Evolutionary conservation across 2,888 invertebrate genomes (phyloP), one percentile per base, ranked within the genome.

Genomic region (Oasisia sp.): DNA sequence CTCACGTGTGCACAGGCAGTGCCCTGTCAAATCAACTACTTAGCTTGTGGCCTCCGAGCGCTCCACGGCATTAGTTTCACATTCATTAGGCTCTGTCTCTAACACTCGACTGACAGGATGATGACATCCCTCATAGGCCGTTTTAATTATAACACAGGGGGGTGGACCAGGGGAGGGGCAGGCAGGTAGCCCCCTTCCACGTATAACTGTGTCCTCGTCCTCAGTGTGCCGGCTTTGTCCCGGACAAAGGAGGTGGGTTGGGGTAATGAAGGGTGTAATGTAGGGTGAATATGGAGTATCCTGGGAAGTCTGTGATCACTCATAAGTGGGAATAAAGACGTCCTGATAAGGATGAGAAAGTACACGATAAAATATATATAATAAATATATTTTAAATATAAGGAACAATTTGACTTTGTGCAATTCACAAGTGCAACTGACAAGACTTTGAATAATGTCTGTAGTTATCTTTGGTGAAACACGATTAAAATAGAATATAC

Each of bases 11-110:
- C 74, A 27, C 74, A 74, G 27, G 74, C 19, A 74, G 74, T 74
- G 74, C n/a, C 27, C 74, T 74, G 74, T 74, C 74, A 74, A 74
- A 74, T 74, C 74, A 74, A 74, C 74, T 74, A 74, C 74, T 74
- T 74, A 74, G 27, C 74, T 38, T 1, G 19, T 74, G 74, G 74
- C 27, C 74, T 27, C 74, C 27, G 27, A 74, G 27, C 74, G 5
- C 5, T 74, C 74, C 74, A 7, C 27, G 74, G 74, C 19, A 74
- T 74, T 74, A 74, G 74, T 74, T 74, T 74, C 74, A 27, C 74
- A 74, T 74, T 74, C 74, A 74, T 74, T 74, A 74, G 74, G 74
- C 74, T 74, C 74, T 27, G 74, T 0, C 74, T 5, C 74, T 74
- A 74, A 74, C 74, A 74, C 74, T n/a, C 74, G 0, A 19, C n/a